phyloP scores from a whole-genome alignment of 2,888 invertebrate genomes.

The Meliscaeva auricollis region DNA sequence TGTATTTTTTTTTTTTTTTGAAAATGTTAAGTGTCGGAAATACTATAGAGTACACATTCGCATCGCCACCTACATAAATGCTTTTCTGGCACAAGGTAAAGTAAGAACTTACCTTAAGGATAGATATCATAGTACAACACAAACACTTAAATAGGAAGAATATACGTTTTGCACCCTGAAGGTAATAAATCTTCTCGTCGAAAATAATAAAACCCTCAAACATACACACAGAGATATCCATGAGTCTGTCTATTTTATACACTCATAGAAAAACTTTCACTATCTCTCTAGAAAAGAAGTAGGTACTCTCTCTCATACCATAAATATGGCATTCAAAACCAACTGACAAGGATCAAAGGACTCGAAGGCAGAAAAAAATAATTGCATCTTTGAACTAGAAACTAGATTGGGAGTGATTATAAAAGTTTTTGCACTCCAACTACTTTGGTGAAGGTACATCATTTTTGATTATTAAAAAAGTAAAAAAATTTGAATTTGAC shows the following conservation, averaged over 20 bases:
- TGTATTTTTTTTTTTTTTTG: not conserved
- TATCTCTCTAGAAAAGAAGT: not conserved
- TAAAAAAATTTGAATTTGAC: no score
- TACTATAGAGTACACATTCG: not conserved
- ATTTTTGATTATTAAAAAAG: no score
- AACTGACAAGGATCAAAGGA: conserved; percentile 10
- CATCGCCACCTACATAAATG: not conserved
- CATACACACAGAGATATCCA: not conserved
- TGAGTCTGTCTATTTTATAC: not conserved
- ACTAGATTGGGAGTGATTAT: conserved; percentile 1
- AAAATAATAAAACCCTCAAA: conserved; percentile 21
- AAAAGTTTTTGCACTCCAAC: not conserved
- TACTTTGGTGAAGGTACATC: no score
- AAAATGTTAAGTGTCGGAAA: conserved; percentile 25
- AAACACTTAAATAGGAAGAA: conserved; percentile 2
- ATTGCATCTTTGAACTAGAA: conserved; percentile 3
- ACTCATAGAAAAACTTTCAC: not conserved
- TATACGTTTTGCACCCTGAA: conserved; percentile 1
- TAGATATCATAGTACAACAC: not conserved
- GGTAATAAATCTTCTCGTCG: conserved; percentile 29
- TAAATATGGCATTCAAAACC: conserved; percentile 5
- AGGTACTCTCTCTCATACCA: not conserved
- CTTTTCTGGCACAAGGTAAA: conserved; percentile 29
- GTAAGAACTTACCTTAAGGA: not conserved
- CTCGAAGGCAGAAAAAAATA: conserved; percentile 4